These are phyloP conservation scores for Acanthaster planci DNA, from an alignment of 35 echinoderm and acorn worm species.

Conservation along the genomic window DNA sequence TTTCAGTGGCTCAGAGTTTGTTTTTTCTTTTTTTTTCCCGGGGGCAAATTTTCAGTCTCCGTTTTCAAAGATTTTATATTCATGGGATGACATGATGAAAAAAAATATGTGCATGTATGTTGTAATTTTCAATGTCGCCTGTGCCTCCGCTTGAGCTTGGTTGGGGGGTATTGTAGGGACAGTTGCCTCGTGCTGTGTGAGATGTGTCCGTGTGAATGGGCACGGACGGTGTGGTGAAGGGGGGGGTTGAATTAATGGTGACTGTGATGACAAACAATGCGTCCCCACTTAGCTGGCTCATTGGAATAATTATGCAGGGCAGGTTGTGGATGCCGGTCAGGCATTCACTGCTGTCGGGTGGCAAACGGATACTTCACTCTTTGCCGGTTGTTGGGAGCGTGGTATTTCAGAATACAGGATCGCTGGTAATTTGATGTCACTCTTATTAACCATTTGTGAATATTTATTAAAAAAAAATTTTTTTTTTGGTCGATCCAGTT, in stretches of 20 bases:
- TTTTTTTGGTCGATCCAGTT: no score
- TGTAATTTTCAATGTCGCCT: not conserved
- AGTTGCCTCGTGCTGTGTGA: not conserved
- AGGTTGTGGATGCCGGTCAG: not conserved
- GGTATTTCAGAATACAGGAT: no score
- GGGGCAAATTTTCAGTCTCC: no score
- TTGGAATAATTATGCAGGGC: slow-evolving; percentile 10
- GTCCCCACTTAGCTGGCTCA: slow-evolving; percentile 21
- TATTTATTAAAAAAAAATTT: no score
- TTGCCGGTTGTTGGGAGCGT: no score
- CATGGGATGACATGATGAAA: no score
- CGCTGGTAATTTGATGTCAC: no score
- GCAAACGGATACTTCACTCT: not conserved
- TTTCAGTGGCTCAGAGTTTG: no score
- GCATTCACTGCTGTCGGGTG: not conserved
- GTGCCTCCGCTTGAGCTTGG: not conserved
- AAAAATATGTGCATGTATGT: no score
- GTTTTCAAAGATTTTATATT: no score
- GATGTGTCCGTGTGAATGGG: not conserved
- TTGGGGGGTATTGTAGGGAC: not conserved
- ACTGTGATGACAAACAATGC: slow-evolving; percentile 9
- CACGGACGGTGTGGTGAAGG: not conserved
- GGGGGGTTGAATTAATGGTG: not conserved
- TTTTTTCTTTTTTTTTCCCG: no score
- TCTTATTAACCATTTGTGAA: no score